These are phyloP conservation scores for Ectemnius continuus DNA, from an alignment of 2,888 invertebrate genomes.

Conservation along the genomic window DNA sequence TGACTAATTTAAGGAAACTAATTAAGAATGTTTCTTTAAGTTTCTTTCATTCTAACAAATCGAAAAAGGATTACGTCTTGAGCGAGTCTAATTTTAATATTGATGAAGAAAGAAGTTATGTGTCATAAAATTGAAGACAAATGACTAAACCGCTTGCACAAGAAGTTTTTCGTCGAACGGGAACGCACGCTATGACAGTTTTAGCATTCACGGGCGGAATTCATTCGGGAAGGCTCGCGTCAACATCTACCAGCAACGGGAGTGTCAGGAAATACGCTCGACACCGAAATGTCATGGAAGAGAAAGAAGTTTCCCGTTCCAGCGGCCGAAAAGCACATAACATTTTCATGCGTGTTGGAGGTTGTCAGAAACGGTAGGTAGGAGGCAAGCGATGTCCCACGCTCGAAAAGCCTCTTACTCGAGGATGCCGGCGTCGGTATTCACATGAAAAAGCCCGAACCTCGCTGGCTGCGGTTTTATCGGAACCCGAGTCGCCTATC, in stretches of 20 bases:
- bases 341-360: constrained; percentile 17
- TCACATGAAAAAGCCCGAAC: not conserved
- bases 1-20: too few species aligned
- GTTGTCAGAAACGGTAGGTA: not conserved
- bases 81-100: too few species aligned
- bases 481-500: constrained; percentile 19
- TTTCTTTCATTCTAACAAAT: too few species aligned
- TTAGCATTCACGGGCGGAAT: constrained; percentile 28
- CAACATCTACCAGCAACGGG: constrained; percentile 3
- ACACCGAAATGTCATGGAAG: constrained; percentile 10
- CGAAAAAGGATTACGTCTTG: too few species aligned
- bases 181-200: constrained; percentile 29
- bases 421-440: not conserved
- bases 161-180: constrained; percentile 29
- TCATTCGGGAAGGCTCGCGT: constrained; percentile 1
- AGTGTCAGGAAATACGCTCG: not conserved
- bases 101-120: too few species aligned
- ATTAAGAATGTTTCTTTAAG: too few species aligned
- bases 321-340: constrained; percentile 22
- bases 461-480: not conserved
- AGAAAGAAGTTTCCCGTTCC: constrained; percentile 16
- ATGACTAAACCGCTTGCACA: constrained; percentile 4
- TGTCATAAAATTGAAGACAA: not conserved
- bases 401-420: constrained; percentile 1
- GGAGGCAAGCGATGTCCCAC: not conserved